Percentiles rank a stretch among this genome's conserved stretches.
Conservation (phyloP, 2,113 vertebrate genomes). For the Variabilichromis moorii region DNA sequence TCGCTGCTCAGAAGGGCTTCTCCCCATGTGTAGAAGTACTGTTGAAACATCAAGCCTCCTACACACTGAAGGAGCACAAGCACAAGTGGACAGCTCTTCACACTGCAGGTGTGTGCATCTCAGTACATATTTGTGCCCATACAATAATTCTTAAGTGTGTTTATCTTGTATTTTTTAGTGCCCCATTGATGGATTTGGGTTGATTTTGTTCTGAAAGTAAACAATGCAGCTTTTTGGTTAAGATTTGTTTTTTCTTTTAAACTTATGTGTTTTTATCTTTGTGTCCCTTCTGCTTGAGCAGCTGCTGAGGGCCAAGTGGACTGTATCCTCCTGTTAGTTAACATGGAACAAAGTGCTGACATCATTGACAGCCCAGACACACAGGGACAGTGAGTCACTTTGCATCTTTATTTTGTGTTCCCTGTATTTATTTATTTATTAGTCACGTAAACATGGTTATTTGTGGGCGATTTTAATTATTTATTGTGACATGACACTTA, state of each 20-base stretch:
- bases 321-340: slow-evolving; percentile 88
- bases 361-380: slow-evolving; percentile 84
- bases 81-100: slow-evolving; percentile 86
- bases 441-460: neutral
- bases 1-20: slow-evolving; percentile 84
- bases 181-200: neutral
- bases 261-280: neutral
- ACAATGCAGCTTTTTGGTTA: neutral
- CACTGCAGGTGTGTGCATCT: slow-evolving; percentile 75
- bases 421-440: neutral
- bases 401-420: neutral
- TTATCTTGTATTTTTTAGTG: neutral
- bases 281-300: slow-evolving; percentile 22
- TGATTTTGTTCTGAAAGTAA: neutral
- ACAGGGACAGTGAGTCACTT: slow-evolving; percentile 84
- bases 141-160: neutral
- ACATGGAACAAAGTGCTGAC: slow-evolving; percentile 79
- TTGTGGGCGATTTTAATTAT: neutral
- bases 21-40: slow-evolving; percentile 86
- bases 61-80: slow-evolving; percentile 79
- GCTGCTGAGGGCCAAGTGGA: slow-evolving; percentile 89
- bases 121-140: neutral
- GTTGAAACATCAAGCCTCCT: slow-evolving; percentile 84
- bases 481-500: neutral
- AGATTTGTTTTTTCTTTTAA: neutral